phyloP scores from a whole-genome alignment of 2,888 invertebrate species.

The Xanthorhoe spadicearia region DNA sequence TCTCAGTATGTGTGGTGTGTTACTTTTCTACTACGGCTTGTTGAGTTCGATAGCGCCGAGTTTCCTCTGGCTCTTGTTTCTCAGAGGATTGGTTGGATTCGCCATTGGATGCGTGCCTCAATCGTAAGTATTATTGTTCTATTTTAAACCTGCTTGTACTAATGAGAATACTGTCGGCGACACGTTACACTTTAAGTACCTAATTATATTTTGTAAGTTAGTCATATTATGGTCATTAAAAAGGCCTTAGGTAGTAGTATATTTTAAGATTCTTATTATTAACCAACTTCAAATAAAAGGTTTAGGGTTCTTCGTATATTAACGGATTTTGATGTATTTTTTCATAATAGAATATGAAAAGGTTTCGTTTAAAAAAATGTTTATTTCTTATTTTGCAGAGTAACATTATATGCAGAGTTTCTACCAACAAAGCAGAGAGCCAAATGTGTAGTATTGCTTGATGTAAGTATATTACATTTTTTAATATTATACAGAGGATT shows the following conservation, averaged over 20 bases:
- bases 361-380: not conserved
- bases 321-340: no score
- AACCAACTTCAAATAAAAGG: no score
- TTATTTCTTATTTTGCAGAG: slow-evolving; percentile 83
- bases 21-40: slow-evolving; percentile 95
- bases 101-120: slow-evolving; percentile 98
- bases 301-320: no score
- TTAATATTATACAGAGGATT: no score
- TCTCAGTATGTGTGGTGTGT: slow-evolving; percentile 94
- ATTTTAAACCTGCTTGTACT: no score
- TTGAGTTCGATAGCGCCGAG: slow-evolving; percentile 96
- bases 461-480: slow-evolving; percentile 90
- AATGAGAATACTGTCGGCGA: no score
- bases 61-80: slow-evolving; percentile 94
- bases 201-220: no score
- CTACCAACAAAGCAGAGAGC: slow-evolving; percentile 96
- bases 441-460: slow-evolving; percentile 96
- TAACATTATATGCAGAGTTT: slow-evolving; percentile 98
- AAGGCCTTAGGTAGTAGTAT: no score
- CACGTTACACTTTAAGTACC: no score
- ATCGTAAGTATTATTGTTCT: slow-evolving; percentile 88
- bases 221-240: no score
- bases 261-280: no score
- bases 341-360: no score
- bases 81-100: slow-evolving; percentile 97